These are phyloP conservation scores for Lagopus muta DNA, from an alignment of 2,113 vertebrate species.

Conservation along the genomic window DNA sequence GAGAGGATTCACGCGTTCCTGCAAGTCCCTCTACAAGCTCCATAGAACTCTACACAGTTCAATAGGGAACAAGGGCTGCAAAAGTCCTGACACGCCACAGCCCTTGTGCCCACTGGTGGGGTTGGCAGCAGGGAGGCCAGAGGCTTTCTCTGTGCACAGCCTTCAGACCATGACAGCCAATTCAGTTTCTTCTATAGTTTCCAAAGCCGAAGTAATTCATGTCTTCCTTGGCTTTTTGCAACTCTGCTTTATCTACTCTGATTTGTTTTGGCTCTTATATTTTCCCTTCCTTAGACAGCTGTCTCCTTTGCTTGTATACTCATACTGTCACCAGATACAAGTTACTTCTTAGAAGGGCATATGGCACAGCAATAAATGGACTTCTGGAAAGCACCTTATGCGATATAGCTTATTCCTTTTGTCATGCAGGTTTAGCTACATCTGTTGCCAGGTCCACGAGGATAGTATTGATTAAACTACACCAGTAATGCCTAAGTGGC, in stretches of 20 bases:
- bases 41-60: background rate
- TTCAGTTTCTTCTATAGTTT: background rate
- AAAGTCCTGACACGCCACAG: background rate
- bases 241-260: background rate
- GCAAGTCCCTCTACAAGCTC: background rate
- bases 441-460: background rate
- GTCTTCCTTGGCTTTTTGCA: background rate
- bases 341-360: background rate
- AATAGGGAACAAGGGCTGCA: background rate
- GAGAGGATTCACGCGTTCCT: background rate
- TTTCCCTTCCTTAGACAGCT: background rate
- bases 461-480: background rate
- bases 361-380: background rate
- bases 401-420: background rate
- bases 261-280: background rate
- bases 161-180: background rate
- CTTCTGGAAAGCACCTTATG: background rate
- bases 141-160: no score
- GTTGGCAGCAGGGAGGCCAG: background rate
- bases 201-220: background rate
- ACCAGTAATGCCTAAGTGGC: background rate
- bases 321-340: background rate
- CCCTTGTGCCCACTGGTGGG: background rate
- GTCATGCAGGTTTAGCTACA: background rate
- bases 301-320: background rate